phyloP scores from a whole-genome alignment of 2,888 invertebrate genomes.

The Boloria euphrosyne region DNA sequence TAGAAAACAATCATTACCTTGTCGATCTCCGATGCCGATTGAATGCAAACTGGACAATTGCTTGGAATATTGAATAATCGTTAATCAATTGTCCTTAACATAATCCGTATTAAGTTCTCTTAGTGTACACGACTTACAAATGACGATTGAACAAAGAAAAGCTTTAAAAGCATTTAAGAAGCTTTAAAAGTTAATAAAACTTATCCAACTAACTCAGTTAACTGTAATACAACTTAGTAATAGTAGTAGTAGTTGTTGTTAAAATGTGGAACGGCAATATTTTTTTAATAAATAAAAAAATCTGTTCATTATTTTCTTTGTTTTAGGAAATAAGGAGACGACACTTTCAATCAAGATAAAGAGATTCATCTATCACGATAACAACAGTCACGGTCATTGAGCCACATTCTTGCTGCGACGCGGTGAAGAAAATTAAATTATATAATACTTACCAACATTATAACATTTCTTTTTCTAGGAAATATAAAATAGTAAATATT shows the following conservation, averaged over 20 bases:
- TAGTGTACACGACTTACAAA: constrained; percentile 21
- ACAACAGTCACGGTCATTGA: constrained; percentile 30
- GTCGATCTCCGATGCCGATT: constrained; percentile 53
- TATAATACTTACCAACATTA: background rate
- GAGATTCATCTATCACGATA: constrained; percentile 38
- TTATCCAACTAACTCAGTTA: too few species aligned
- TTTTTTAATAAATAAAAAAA: background rate
- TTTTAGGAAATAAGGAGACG: constrained; percentile 43
- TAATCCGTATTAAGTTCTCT: constrained; percentile 21
- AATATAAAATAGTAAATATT: too few species aligned
- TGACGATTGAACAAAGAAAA: constrained; percentile 11
- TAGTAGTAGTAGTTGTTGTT: too few species aligned
- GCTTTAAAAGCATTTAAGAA: constrained; percentile 3
- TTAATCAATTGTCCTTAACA: constrained; percentile 35
- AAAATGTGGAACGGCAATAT: too few species aligned
- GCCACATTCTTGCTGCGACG: background rate
- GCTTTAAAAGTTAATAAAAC: background rate
- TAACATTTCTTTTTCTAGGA: background rate
- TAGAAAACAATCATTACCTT: constrained; percentile 64
- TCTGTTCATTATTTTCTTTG: constrained; percentile 9
- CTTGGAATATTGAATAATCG: constrained; percentile 59
- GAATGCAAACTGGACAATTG: constrained; percentile 58
- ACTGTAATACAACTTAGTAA: too few species aligned
- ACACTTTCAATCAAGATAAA: constrained; percentile 41
- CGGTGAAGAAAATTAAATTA: constrained; percentile 1